Evolutionary conservation across 2,113 vertebrate genomes (phyloP).

Genomic region (Psephotus haematonotus): DNA sequence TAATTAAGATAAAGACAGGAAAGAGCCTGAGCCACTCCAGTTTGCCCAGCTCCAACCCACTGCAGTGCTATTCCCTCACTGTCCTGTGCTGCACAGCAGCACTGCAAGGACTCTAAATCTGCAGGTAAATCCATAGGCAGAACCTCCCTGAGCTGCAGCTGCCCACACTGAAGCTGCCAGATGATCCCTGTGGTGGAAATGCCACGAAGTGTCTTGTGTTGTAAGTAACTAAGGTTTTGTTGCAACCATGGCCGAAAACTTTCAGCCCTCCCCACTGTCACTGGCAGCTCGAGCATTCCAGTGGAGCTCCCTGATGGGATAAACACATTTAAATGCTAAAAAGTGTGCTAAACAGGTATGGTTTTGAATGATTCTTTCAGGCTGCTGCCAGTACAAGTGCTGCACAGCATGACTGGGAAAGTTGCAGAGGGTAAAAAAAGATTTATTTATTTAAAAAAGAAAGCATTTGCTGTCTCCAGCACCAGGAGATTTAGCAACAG

Average conservation of each 20-base stretch:
- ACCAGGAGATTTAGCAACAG: neutral
- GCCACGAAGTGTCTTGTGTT: neutral
- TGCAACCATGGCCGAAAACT: neutral
- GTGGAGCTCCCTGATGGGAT: neutral
- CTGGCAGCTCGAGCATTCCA: neutral
- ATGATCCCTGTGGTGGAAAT: neutral
- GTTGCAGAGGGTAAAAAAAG: neutral
- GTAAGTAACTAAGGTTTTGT: neutral
- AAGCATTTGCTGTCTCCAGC: neutral
- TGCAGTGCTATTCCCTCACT: neutral
- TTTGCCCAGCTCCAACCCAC: neutral
- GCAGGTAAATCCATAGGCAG: neutral
- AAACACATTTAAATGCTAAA: neutral
- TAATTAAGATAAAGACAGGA: neutral
- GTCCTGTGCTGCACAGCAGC: neutral
- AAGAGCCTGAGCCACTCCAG: neutral
- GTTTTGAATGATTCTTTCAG: neutral
- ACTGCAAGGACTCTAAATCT: neutral
- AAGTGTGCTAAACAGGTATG: neutral
- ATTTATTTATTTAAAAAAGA: neutral
- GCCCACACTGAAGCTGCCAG: neutral
- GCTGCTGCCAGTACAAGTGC: neutral
- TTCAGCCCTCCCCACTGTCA: neutral
- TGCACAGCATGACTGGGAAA: neutral
- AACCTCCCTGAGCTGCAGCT: neutral